These are phyloP conservation scores for Iselma pallidipennis DNA, from an alignment of 2,888 invertebrate genomes.

Conservation along the genomic window DNA sequence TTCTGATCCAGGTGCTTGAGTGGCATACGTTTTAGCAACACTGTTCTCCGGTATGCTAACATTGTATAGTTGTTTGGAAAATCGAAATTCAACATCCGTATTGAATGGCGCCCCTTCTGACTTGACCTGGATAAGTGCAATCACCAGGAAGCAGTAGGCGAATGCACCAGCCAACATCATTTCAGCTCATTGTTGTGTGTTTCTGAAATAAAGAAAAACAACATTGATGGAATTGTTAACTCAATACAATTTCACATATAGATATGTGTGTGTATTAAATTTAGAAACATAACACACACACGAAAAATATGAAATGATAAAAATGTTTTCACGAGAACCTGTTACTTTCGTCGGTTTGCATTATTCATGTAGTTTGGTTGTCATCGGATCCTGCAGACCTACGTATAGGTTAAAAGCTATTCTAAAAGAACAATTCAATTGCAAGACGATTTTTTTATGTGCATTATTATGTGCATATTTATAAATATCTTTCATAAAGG, in stretches of 20 bases:
- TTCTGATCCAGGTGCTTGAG: conserved; percentile 70
- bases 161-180: conserved; percentile 50
- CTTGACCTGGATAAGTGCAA: conserved; percentile 42
- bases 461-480: not conserved
- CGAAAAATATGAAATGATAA: conserved; percentile 16
- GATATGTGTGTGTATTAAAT: too few relatives aligned
- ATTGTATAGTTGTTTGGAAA: conserved; percentile 78
- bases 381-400: conserved; percentile 32
- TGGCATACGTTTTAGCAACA: conserved; percentile 83
- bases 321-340: conserved; percentile 35
- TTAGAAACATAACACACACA: not conserved
- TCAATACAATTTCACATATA: not conserved
- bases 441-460: too few relatives aligned
- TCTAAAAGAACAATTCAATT: conserved; percentile 7
- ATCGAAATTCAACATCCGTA: conserved; percentile 63
- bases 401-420: conserved; percentile 31
- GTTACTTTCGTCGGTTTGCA: conserved; percentile 33
- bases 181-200: conserved; percentile 51
- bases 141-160: conserved; percentile 51
- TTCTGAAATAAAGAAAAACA: conserved; percentile 44
- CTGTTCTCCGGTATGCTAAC: conserved; percentile 92
- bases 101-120: conserved; percentile 39
- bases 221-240: too few relatives aligned
- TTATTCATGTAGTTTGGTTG: conserved; percentile 34
- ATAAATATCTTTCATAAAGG: too few relatives aligned